These are phyloP conservation scores for Mylabris sibirica DNA, from an alignment of 2,888 invertebrate species.

Conservation along the genomic window DNA sequence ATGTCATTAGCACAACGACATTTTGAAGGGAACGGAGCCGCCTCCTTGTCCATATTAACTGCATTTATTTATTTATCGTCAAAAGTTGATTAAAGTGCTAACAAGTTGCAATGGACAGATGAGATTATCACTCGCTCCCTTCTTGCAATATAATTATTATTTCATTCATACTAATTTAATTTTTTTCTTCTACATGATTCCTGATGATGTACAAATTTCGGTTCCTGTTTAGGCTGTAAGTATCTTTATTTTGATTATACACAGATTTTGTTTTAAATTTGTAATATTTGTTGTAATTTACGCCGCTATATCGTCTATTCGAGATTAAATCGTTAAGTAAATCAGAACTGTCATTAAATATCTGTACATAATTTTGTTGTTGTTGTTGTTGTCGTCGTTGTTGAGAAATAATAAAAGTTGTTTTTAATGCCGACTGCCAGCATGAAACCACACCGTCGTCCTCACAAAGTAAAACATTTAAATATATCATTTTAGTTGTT, in stretches of 20 bases:
- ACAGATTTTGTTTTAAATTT: neutral
- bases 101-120: neutral
- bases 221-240: slow-evolving; percentile 27
- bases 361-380: slow-evolving; percentile 1
- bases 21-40: slow-evolving; percentile 1
- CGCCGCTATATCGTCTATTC: neutral
- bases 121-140: neutral
- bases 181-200: neutral
- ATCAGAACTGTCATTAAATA: slow-evolving; percentile 7
- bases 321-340: slow-evolving; percentile 13
- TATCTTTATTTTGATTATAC: slow-evolving; percentile 21
- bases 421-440: slow-evolving; percentile 39
- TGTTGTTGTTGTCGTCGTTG: slow-evolving; percentile 3
- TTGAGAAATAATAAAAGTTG: slow-evolving; percentile 25
- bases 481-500: slow-evolving; percentile 57
- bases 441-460: slow-evolving; percentile 42
- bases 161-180: neutral
- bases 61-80: slow-evolving; percentile 3
- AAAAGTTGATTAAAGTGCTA: neutral
- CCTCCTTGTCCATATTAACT: neutral
- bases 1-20: slow-evolving; percentile 14
- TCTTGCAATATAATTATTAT: neutral
- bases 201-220: neutral
- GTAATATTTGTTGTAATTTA: neutral
- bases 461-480: slow-evolving; percentile 42